These are phyloP conservation scores for Diploptera punctata DNA, from an alignment of 2,888 invertebrate genomes.

Conservation along the genomic window DNA sequence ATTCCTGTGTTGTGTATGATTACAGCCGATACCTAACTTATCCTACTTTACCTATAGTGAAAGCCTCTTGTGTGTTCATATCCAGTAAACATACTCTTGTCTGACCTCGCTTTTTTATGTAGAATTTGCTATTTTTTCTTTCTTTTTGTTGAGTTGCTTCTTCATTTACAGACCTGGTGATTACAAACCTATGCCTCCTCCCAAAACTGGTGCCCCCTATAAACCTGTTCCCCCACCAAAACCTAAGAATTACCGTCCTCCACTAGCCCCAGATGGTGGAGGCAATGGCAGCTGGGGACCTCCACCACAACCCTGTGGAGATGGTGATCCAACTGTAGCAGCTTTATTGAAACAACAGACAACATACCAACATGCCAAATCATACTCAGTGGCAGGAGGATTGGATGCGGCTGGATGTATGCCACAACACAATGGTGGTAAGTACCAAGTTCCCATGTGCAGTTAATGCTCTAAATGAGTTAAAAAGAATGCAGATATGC, in stretches of 20 bases:
- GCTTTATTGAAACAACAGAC: slow-evolving; percentile 23
- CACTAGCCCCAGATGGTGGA: slow-evolving; percentile 52
- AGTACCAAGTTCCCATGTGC: too few relatives aligned
- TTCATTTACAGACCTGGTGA: slow-evolving; percentile 37
- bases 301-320: slow-evolving; percentile 8
- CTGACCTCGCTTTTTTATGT: slow-evolving; percentile 39
- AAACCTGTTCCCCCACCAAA: slow-evolving; percentile 94
- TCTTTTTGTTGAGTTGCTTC: background rate
- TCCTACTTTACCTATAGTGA: slow-evolving; percentile 47
- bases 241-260: slow-evolving; percentile 89
- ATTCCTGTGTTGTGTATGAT: background rate
- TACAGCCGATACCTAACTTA: slow-evolving; percentile 1
- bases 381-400: slow-evolving; percentile 57
- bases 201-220: slow-evolving; percentile 59
- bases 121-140: background rate
- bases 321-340: slow-evolving; percentile 9
- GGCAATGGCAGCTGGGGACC: slow-evolving; percentile 16
- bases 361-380: slow-evolving; percentile 58
- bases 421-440: slow-evolving; percentile 60
- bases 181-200: slow-evolving; percentile 48
- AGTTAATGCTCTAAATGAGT: too few relatives aligned
- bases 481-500: too few relatives aligned
- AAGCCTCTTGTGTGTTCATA: slow-evolving; percentile 53
- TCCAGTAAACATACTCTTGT: slow-evolving; percentile 51
- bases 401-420: slow-evolving; percentile 49